Conservation (phyloP, 1,140 invertebrate species). For the Catajapyx aquilonaris region DNA sequence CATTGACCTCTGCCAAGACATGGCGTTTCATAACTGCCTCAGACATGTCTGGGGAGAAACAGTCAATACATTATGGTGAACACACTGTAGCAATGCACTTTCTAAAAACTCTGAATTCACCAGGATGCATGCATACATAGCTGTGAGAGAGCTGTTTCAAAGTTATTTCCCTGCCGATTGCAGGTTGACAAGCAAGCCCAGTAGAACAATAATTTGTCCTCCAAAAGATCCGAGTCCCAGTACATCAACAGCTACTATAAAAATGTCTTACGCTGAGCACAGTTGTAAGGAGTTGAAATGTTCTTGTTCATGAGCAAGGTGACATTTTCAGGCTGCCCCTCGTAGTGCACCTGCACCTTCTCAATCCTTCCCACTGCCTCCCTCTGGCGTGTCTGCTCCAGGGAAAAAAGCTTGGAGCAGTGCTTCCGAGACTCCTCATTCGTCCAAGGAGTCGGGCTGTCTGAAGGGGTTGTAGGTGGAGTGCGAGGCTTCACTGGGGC, state of each 20-base stretch:
- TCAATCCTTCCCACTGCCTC: constrained; percentile 58
- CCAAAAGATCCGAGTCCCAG: neutral
- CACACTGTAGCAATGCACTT: no score
- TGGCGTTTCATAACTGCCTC: constrained; percentile 47
- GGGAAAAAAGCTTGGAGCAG: constrained; percentile 47
- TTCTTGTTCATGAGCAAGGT: constrained; percentile 76
- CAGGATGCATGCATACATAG: no score
- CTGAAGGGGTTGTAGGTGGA: no score
- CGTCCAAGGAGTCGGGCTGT: no score
- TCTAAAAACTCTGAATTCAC: no score
- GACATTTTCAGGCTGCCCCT: constrained; percentile 44
- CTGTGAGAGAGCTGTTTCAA: neutral
- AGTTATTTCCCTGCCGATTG: neutral
- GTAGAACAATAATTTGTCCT: neutral
- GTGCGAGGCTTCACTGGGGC: no score
- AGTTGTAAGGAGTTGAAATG: constrained; percentile 79
- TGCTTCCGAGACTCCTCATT: neutral
- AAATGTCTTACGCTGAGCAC: constrained; percentile 53
- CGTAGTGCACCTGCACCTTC: constrained; percentile 71
- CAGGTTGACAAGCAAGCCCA: neutral
- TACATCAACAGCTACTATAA: neutral
- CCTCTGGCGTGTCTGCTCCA: constrained; percentile 50
- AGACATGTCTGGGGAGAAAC: constrained; percentile 48
- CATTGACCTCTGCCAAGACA: constrained; percentile 62
- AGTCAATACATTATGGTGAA: no score